Evolutionary conservation across 2,113 vertebrate genomes (phyloP), one percentile per base, ranked within the genome.

Genomic region (Triplophysa siluroides): DNA sequence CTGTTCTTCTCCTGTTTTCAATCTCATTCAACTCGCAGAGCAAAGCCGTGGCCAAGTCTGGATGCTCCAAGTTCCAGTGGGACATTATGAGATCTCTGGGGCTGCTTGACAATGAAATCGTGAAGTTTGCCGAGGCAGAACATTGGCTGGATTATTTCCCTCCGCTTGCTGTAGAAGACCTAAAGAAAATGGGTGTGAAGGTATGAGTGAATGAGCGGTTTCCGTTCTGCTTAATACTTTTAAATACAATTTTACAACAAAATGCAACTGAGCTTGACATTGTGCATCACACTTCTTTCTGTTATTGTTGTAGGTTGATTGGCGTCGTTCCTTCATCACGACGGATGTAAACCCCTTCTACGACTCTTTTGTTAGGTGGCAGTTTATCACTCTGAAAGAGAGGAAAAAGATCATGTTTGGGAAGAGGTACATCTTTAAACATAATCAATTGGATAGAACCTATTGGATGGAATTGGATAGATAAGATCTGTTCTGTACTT

Each of bases 111-210:
- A 84, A 91, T 70, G 96, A 99, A 72, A 98, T 99, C 56, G 75
- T 82, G 14, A 86, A 73, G 12, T 99, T 99, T 92, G 94, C 97
- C 64, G 92, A 94, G 64, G 97, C 97, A 67, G 96, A 97, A 56
- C 93, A 99, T 69, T 99, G 98, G 98, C 93, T 99, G 82, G 94
- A 96, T 50, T 99, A 97, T 87, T 99, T 99, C 69, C 97, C 98
- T 85, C 96, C 95, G 8, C 87, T 97, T 74, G 95, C 98, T 77
- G 43, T 99, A 41, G 92, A 94, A 87, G 98, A 99, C 83, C 90
- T 99, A 78, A 98, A 96, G 84, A 87, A 83, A 78, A 97, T 99
- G 96, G 98, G 98, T 45, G 71, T 99, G 78, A 99, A 99, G 96
- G 98, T 99, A 90, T 21, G 14, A 65, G 70, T 4, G 50, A 74